Base-by-base conservation (phyloP, 2,113 vertebrate species). In the Sturnus vulgaris region DNA sequence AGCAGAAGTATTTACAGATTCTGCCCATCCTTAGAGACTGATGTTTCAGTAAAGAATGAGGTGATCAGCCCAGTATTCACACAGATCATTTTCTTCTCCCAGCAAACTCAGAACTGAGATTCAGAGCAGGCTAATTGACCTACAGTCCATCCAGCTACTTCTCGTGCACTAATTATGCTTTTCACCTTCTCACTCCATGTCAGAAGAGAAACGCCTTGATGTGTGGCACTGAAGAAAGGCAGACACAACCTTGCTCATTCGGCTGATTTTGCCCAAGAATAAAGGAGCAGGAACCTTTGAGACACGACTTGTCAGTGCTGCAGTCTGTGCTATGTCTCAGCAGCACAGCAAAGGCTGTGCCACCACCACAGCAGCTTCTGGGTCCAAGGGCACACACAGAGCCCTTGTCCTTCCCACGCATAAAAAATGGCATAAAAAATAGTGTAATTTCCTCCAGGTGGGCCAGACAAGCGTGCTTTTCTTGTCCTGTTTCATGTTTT, bases 71-170 rank as follows among this genome's bases (percentile, higher is more conserved):
- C 70, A 14, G 76, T 72, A 81, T 60, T 78, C 70, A 39, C 93
- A 94, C n/a, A 82, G 79, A 88, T 59, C 31, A 63, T 94, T 91
- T 96, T 86, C 66, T 76, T 92, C 93, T 97, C 79, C 49, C 82
- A 79, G 73, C 75, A 89, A 96, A 95, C 88, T 79, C 90, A 75
- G 80, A 89, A 93, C 95, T 86, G 83, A 95, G 91, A 96, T 84
- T 90, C 78, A 95, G 92, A 94, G 95, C 93, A 92, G 57, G 46
- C 80, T 94, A 91, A 96, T 71, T 97, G 94, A 93, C 89, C 86
- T 93, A 56, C 6, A 94, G 68, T 37, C 89, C 86, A 85, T 55
- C 91, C 90, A 90, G 71, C 82, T 89, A 94, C 92, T 95, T 93
- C 90, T 65, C 61, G 64, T 57, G 57, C 65, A 83, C 82, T 95